Evolutionary conservation across 2,888 invertebrate genomes (phyloP).

Genomic region (Phengaris alcon): DNA sequence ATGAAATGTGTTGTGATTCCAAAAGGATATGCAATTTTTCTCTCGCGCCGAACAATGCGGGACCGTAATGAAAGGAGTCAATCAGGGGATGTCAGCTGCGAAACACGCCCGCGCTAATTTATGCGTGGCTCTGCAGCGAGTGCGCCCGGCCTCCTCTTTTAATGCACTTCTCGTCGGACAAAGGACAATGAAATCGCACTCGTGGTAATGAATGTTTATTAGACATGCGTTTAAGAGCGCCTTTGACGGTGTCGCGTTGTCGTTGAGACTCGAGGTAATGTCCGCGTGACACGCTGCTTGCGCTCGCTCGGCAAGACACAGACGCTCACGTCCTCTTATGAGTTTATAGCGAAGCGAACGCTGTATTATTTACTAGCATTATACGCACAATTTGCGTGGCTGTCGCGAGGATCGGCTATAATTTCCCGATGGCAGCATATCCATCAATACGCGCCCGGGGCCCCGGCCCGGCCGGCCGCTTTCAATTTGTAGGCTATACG

Average conservation of each 20-base stretch:
- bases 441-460: conserved; percentile 75
- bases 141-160: conserved; percentile 44
- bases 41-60: conserved; percentile 68
- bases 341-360: conserved; percentile 69
- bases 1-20: conserved; percentile 78
- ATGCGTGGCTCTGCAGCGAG: conserved; percentile 52
- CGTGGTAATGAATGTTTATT: conserved; percentile 30
- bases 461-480: conserved; percentile 58
- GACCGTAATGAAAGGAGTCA: conserved; percentile 77
- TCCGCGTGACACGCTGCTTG: conserved; percentile 29
- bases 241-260: not conserved
- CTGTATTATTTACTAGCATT: conserved; percentile 77
- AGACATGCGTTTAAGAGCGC: conserved; percentile 17
- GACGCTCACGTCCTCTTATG: conserved; percentile 59
- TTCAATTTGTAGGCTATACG: conserved; percentile 78
- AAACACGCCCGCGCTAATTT: conserved; percentile 69
- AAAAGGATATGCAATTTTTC: conserved; percentile 71
- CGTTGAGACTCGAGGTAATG: not conserved
- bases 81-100: conserved; percentile 69
- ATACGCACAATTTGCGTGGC: conserved; percentile 79
- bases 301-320: conserved; percentile 44
- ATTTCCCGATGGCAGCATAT: conserved; percentile 77
- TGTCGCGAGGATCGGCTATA: conserved; percentile 76
- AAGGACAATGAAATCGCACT: conserved; percentile 54
- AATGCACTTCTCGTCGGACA: conserved; percentile 55